These are phyloP conservation scores for Rostratula benghalensis DNA, from an alignment of 2,113 vertebrate species.

Conservation along the genomic window DNA sequence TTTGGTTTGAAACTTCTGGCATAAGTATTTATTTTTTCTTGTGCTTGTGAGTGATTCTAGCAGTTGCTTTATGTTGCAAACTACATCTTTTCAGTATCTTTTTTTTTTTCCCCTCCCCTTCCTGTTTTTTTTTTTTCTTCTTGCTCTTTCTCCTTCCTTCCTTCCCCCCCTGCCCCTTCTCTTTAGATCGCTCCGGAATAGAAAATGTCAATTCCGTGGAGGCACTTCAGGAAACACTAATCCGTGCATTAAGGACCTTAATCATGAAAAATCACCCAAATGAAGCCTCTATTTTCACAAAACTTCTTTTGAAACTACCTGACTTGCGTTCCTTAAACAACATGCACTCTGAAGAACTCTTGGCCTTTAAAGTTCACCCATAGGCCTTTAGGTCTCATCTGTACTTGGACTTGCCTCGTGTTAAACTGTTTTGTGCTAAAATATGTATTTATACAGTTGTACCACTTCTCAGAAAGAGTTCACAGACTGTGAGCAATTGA, in stretches of 20 bases:
- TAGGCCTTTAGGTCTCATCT: slow-evolving; percentile 77
- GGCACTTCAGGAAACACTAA: slow-evolving; percentile 94
- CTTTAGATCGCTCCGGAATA: slow-evolving; percentile 92
- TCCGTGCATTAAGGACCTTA: slow-evolving; percentile 91
- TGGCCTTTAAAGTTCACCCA: slow-evolving; percentile 96
- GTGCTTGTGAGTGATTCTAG: neutral
- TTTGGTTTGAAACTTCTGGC: neutral
- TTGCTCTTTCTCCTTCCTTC: neutral
- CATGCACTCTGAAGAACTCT: slow-evolving; percentile 97
- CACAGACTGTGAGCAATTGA: slow-evolving; percentile 30
- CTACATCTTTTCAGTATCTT: neutral
- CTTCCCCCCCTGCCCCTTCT: neutral
- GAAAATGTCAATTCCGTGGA: slow-evolving; percentile 92
- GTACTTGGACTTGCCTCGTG: slow-evolving; percentile 61
- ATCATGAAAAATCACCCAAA: slow-evolving; percentile 94
- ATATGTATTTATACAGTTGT: slow-evolving; percentile 73
- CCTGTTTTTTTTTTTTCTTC: neutral
- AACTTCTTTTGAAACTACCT: slow-evolving; percentile 94
- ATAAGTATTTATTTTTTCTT: neutral
- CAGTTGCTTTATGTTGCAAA: neutral
- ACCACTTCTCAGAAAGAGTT: slow-evolving; percentile 51
- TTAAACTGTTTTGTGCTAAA: slow-evolving; percentile 72
- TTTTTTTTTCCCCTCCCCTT: neutral
- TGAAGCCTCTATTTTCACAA: slow-evolving; percentile 93
- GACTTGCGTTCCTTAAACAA: slow-evolving; percentile 98